These are phyloP conservation scores for Pseudotriccus pelzelni DNA, from an alignment of 2,797 vertebrate genomes.

Conservation along the genomic window DNA sequence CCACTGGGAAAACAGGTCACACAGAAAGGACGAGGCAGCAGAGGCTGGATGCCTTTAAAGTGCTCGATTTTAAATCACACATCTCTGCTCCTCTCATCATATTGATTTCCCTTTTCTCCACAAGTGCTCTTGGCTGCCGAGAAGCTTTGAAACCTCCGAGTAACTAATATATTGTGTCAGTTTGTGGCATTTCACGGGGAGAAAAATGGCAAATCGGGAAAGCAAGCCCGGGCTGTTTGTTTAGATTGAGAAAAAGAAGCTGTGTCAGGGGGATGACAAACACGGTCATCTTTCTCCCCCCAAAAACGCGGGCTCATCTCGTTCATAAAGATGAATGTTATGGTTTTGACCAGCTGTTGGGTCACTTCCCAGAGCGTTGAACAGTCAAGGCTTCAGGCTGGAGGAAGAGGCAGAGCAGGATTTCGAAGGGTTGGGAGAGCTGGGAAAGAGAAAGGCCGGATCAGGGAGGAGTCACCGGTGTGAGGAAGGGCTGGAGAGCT, in stretches of 20 bases:
- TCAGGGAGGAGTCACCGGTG: not conserved
- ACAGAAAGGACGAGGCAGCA: not conserved
- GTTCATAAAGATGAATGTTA: not conserved
- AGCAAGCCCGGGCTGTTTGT: not conserved
- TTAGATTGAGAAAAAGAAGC: not conserved
- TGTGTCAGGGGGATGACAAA: conserved; percentile 14
- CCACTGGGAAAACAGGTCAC: not conserved
- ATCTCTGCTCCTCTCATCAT: not conserved
- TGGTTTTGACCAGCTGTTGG: not conserved
- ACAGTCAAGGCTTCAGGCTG: not conserved
- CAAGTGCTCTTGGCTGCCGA: conserved; percentile 4
- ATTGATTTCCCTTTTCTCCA: conserved; percentile 21
- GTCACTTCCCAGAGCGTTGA: not conserved
- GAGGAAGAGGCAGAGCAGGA: not conserved
- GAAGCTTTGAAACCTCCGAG: not conserved
- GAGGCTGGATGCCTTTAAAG: not conserved
- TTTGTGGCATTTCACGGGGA: not conserved
- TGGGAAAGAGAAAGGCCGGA: not conserved
- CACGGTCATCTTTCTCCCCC: not conserved
- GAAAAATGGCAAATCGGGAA: not conserved
- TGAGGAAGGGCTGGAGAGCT: not conserved
- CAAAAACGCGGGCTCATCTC: not conserved
- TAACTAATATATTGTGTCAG: not conserved
- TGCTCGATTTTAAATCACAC: not conserved
- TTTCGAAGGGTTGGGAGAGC: not conserved